Evolutionary conservation across 37 sponge, comb jelly and placozoan genomes (phyloP).

Genomic region (Beroe forskalii): DNA sequence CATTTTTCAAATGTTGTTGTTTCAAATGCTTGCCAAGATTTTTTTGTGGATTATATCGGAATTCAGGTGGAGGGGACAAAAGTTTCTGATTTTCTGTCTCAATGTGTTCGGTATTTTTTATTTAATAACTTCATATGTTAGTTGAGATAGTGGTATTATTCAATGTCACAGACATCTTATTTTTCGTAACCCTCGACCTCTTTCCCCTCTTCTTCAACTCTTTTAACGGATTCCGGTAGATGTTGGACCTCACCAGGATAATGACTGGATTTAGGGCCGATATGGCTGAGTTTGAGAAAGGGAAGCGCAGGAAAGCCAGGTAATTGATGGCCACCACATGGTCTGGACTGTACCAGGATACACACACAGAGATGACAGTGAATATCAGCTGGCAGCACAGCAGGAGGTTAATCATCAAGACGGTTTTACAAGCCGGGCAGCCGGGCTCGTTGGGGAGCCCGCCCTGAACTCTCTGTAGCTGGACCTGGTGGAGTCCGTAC

Average conservation of each 20-base stretch:
- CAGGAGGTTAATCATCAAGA: slow-evolving; percentile 1
- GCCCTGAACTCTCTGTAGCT: not conserved
- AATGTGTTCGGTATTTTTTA: too few relatives aligned
- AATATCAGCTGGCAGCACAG: not conserved
- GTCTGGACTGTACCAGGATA: not conserved
- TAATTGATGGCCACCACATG: not conserved
- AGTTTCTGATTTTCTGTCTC: too few relatives aligned
- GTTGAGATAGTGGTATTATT: too few relatives aligned
- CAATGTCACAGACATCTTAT: too few relatives aligned
- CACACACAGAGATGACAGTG: not conserved
- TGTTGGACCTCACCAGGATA: slow-evolving; percentile 9
- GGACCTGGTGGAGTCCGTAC: not conserved
- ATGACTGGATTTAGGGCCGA: slow-evolving; percentile 28
- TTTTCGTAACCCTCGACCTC: too few relatives aligned
- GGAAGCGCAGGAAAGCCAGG: slow-evolving; percentile 35
- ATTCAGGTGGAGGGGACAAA: too few relatives aligned
- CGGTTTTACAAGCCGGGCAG: slow-evolving; percentile 29
- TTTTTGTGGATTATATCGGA: too few relatives aligned
- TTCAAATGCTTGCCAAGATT: too few relatives aligned
- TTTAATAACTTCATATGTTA: too few relatives aligned
- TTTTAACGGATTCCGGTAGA: too few relatives aligned
- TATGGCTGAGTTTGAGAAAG: not conserved
- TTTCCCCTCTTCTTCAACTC: too few relatives aligned
- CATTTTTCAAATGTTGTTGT: too few relatives aligned
- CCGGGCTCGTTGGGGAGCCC: not conserved